Base-by-base conservation (phyloP, 1,140 invertebrate genomes). In the Rhagoletis pomonella region DNA sequence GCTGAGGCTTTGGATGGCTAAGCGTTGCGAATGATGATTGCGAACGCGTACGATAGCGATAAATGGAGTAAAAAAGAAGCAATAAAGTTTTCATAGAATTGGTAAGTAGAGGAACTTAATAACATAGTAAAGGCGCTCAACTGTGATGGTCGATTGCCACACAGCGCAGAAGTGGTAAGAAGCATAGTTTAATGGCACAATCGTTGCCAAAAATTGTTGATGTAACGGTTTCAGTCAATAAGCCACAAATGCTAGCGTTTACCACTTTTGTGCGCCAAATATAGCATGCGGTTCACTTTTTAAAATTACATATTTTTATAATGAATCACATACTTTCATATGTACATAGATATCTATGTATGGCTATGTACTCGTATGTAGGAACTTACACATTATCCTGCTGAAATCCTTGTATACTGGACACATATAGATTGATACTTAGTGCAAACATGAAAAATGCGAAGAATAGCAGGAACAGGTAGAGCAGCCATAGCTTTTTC, bases 371-470 rank as follows among this genome's bases (percentile, higher is more conserved):
- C n/a, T n/a, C n/a, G n/a, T n/a, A n/a, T n/a, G n/a, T n/a, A n/a
- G n/a, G n/a, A n/a, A 88, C 87, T 88, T 87, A 88, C 87, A 81
- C 19, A n/a, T 39, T 39, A 44, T 88, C 85, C 86, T 81, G 87
- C 6, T 77, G 69, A 85, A 39, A 44, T 65, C 55, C 88, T 86
- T 93, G 91, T 88, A 93, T 91, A 89, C 92, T 93, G 87, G 89
- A 86, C 88, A 93, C 89, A 90, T 93, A 93, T 77, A 93, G 89
- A 88, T 93, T 93, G 86, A 93, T 93, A 90, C 92, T 93, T 88
- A 93, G 90, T 87, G 92, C 92, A 89, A 93, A 93, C 92, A 93
- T 93, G 85, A 93, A 93, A 89, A 93, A 93, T 81, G 92, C 92
- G 89, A 93, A 93, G 87, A 93, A 92, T 77, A 93, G 86, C 87